Percentiles rank a stretch among this genome's conserved stretches.
phyloP scores from a whole-genome alignment of 2,888 invertebrate genomes.

The Ametastegia equiseti region DNA sequence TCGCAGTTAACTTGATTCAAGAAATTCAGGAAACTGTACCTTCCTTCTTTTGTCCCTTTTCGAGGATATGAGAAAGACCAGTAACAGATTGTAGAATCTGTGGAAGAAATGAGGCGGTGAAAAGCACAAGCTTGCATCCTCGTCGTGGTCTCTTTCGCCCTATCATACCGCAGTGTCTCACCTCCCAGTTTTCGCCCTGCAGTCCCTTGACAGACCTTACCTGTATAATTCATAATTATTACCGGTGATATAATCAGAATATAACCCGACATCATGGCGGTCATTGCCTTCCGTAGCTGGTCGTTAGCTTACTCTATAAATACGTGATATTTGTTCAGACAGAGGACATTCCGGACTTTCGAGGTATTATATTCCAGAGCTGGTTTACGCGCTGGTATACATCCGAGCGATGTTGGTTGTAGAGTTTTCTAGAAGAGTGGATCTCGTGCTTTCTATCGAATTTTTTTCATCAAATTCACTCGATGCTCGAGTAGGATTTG shows the following conservation, averaged over 20 bases:
- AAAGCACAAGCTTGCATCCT: conserved; percentile 21
- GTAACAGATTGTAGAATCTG: too few species aligned
- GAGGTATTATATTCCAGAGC: background rate
- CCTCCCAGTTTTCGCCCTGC: background rate
- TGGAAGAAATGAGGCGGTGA: conserved; percentile 14
- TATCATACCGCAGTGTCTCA: conserved; percentile 5
- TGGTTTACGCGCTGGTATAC: background rate
- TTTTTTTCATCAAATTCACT: conserved; percentile 4
- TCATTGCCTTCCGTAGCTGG: conserved; percentile 47
- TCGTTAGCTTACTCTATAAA: conserved; percentile 50
- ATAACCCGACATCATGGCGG: conserved; percentile 49
- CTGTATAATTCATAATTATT: conserved; percentile 56
- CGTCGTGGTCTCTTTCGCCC: conserved; percentile 27
- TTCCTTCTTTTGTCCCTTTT: background rate
- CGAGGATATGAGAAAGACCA: background rate
- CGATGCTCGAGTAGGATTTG: background rate
- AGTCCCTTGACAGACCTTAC: conserved; percentile 50
- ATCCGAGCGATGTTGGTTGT: background rate
- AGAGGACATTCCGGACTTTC: conserved; percentile 3
- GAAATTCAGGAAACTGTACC: background rate
- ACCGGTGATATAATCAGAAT: conserved; percentile 54
- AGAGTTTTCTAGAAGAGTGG: background rate
- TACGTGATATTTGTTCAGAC: conserved; percentile 40
- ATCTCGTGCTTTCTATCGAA: background rate
- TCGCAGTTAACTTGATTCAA: too few species aligned